phyloP scores from a whole-genome alignment of 2,888 invertebrate genomes.

The Spisula subtruncata region DNA sequence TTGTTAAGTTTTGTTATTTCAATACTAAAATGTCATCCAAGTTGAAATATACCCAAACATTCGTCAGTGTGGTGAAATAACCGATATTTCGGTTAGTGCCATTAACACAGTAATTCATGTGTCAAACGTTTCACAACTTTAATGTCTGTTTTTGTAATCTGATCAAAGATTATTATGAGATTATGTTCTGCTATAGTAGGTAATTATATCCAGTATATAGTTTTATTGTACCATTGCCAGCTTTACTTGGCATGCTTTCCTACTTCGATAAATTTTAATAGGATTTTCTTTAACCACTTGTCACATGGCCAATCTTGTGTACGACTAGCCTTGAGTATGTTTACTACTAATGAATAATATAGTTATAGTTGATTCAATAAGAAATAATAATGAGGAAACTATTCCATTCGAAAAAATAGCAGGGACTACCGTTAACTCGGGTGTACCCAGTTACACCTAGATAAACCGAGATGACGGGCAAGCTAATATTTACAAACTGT shows the following conservation, averaged over 20 bases:
- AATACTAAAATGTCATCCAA: neutral
- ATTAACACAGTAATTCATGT: conserved; percentile 1
- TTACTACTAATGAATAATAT: no score
- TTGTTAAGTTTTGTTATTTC: neutral
- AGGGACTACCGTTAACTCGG: no score
- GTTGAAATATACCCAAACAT: neutral
- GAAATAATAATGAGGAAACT: no score
- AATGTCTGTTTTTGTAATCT: conserved; percentile 21
- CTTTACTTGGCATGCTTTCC: conserved; percentile 2
- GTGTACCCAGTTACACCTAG: no score
- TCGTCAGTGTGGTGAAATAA: conserved; percentile 8
- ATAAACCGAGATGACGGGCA: no score
- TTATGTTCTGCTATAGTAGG: conserved; percentile 20
- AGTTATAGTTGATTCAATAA: no score
- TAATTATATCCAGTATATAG: neutral
- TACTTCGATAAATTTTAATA: conserved; percentile 16
- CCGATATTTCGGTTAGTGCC: neutral
- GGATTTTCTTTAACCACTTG: conserved; percentile 21
- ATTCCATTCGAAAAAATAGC: no score
- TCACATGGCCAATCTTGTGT: conserved; percentile 25
- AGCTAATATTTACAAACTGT: no score
- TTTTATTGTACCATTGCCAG: conserved; percentile 13
- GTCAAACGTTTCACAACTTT: conserved; percentile 14
- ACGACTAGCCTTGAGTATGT: conserved; percentile 13
- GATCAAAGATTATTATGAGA: conserved; percentile 17